Conservation (phyloP, 2,797 vertebrate species). For the Lepilemur septentrionalis region DNA sequence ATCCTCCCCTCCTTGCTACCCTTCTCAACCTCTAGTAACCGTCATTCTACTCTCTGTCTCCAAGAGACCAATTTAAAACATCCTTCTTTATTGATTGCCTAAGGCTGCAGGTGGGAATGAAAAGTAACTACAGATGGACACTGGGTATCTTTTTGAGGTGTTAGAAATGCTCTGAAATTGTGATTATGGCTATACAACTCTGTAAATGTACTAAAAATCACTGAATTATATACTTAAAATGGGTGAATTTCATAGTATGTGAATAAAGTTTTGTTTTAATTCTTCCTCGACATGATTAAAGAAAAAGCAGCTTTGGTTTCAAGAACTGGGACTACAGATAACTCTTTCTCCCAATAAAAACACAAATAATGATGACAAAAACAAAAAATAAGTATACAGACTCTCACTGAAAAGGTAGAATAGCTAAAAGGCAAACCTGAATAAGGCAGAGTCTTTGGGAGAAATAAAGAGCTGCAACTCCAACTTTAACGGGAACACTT, state of each 20-base stretch:
- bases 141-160: neutral
- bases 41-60: neutral
- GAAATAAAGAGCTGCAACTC: neutral
- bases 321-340: neutral
- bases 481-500: neutral
- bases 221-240: neutral
- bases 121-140: neutral
- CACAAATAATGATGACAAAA: neutral
- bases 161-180: constrained; percentile 18
- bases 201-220: neutral
- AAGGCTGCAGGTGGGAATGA: neutral
- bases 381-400: neutral
- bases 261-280: neutral
- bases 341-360: neutral
- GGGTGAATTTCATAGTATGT: neutral
- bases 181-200: neutral
- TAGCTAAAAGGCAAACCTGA: constrained; percentile 13
- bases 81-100: neutral
- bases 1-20: neutral
- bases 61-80: neutral
- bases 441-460: neutral
- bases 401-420: neutral
- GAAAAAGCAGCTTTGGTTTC: neutral
- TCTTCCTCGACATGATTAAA: neutral
- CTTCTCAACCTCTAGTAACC: neutral